Evolutionary conservation across 1,140 invertebrate species (phyloP).

Genomic region (Drosophila dunni): DNA sequence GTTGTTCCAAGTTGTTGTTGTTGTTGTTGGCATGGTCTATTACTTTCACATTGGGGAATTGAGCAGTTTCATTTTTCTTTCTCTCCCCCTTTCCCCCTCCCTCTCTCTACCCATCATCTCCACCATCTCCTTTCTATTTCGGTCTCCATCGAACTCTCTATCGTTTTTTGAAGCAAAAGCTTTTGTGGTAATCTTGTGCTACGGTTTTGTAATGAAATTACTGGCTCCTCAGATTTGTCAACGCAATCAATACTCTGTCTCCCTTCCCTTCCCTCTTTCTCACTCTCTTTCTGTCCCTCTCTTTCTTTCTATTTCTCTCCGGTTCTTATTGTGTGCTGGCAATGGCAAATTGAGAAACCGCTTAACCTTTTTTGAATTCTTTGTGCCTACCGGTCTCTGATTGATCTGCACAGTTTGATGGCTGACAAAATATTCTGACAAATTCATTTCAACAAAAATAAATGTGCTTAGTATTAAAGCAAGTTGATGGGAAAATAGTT

Average conservation of each 20-base stretch:
- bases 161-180: constrained; percentile 19
- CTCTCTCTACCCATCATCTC: not conserved
- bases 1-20: constrained; percentile 23
- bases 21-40: constrained; percentile 47
- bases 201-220: constrained; percentile 73
- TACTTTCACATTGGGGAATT: constrained; percentile 73
- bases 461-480: not conserved
- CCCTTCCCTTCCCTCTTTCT: not conserved
- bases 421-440: constrained; percentile 18
- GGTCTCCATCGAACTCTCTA: not conserved
- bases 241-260: constrained; percentile 70
- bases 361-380: constrained; percentile 37
- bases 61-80: constrained; percentile 27
- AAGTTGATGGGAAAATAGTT: no score
- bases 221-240: constrained; percentile 74
- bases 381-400: not conserved
- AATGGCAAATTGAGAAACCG: constrained; percentile 32
- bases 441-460: constrained; percentile 22
- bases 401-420: constrained; percentile 17
- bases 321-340: constrained; percentile 18
- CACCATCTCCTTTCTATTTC: not conserved
- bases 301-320: not conserved
- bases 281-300: not conserved
- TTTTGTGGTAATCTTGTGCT: constrained; percentile 65
- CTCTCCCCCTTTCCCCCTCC: not conserved